A percentile compares a stretch with the other conserved stretches of the same genome.
Evolutionary conservation across 2,797 vertebrate genomes (phyloP).

Genomic region (Peromyscus melanophrys): DNA sequence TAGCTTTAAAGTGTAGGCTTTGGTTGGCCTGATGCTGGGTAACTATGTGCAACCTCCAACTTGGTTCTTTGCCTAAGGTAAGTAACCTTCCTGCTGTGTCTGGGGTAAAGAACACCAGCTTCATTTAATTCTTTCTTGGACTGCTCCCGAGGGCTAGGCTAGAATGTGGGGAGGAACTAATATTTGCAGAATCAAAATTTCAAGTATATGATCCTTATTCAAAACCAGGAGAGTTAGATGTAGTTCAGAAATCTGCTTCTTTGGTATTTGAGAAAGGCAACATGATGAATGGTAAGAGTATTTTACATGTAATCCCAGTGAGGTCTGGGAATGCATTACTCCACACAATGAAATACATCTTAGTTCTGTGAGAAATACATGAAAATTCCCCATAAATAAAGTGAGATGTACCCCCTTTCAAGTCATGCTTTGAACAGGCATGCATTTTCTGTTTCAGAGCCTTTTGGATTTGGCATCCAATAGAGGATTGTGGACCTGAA

Average conservation of each 20-base stretch:
- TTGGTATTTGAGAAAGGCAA: constrained; percentile 25
- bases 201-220: constrained; percentile 50
- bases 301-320: constrained; percentile 15
- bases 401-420: neutral
- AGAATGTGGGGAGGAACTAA: constrained; percentile 28
- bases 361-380: constrained; percentile 59
- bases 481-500: constrained; percentile 60
- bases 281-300: neutral
- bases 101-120: constrained; percentile 56
- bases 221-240: constrained; percentile 9
- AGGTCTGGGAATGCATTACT: neutral
- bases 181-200: constrained; percentile 62
- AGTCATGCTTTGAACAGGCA: constrained; percentile 18
- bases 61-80: constrained; percentile 72
- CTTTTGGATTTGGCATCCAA: neutral
- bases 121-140: constrained; percentile 49
- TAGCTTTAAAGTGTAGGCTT: constrained; percentile 67
- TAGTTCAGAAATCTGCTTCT: constrained; percentile 64
- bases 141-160: neutral
- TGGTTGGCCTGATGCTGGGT: constrained; percentile 62
- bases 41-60: constrained; percentile 61
- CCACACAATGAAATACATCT: constrained; percentile 3
- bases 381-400: constrained; percentile 29
- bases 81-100: constrained; percentile 68
- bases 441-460: constrained; percentile 22